These are phyloP conservation scores for Balanococcus diminutus DNA, from an alignment of 2,888 invertebrate species.

Conservation along the genomic window DNA sequence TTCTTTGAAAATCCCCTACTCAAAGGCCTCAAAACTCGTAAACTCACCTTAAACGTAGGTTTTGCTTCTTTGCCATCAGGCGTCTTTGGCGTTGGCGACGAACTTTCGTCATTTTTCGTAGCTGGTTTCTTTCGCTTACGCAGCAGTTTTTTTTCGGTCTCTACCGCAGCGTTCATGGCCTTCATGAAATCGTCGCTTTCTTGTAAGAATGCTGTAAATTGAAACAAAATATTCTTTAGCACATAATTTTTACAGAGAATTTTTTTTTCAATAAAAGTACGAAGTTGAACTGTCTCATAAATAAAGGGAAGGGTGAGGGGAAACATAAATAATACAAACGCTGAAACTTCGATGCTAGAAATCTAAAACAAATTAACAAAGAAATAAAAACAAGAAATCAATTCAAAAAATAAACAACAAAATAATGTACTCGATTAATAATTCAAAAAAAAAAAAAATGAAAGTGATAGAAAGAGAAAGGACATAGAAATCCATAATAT, in stretches of 20 bases:
- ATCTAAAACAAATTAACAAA: slow-evolving; percentile 14
- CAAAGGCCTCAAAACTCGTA: not conserved
- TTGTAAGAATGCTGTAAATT: slow-evolving; percentile 72
- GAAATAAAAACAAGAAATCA: not conserved
- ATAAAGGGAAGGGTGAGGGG: not conserved
- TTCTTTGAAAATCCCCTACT: not conserved
- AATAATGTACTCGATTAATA: too few species aligned
- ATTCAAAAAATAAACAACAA: too few species aligned
- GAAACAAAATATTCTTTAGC: slow-evolving; percentile 60
- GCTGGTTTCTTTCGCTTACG: slow-evolving; percentile 48
- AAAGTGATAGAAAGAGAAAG: too few species aligned
- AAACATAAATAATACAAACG: not conserved
- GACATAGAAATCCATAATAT: too few species aligned
- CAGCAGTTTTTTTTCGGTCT: slow-evolving; percentile 37
- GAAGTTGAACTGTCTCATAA: slow-evolving; percentile 30
- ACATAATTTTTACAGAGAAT: not conserved
- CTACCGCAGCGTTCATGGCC: slow-evolving; percentile 66
- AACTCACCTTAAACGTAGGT: slow-evolving; percentile 45
- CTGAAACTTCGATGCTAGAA: too few species aligned
- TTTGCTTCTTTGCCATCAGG: not conserved
- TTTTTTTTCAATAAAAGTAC: not conserved
- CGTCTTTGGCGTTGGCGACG: slow-evolving; percentile 28
- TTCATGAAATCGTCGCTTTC: slow-evolving; percentile 96
- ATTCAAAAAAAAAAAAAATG: too few species aligned
- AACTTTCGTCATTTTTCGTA: not conserved